Evolutionary conservation across 2,113 vertebrate species (phyloP), one percentile per base, ranked within the genome.

Genomic region (Lasiurus cinereus): DNA sequence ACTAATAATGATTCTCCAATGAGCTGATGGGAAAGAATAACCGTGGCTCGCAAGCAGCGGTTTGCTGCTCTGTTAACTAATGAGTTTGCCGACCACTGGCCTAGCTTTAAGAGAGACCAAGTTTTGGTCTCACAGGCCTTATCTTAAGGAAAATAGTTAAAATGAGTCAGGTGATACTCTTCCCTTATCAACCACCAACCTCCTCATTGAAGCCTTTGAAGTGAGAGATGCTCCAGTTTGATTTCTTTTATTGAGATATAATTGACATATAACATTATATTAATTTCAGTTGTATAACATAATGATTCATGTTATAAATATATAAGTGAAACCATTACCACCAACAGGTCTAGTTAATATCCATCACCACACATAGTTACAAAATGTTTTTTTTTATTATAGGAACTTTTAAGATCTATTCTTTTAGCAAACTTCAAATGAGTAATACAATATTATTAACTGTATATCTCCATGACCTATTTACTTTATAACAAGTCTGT

Each of bases 1-100:
- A 62, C 15, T 92, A 80, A 87, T 56, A 70, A 59, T 82, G 87
- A 62, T 76, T 93, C 59, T 91, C 48, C 9, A 36, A 2, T 69
- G 48, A 82, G 12, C 69, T 86, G 48, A 22, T 69, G 27, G n/a
- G 27, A 73, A 50, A 90, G 27, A 12, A 86, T 7, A 72, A 5
- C 39, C 39, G 39, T 39, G 39, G 39, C 39, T 39, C 39, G 5
- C 39, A 5, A 39, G 39, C 39, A 39, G 39, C 39, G 39, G 39
- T 39, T 39, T 39, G 39, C 39, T 39, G 39, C 39, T 39, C 39
- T 39, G 39, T 39, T 39, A 39, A 39, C 39, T 39, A 39, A 39
- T 39, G 39, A 39, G 39, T 39, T 39, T 39, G 39, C 39, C 39
- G 39, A 39, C 39, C 39, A 39, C 39, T 39, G 39, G 64, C 36